phyloP scores from a whole-genome alignment of 2,113 vertebrate species.

The Uropsilus gracilis region DNA sequence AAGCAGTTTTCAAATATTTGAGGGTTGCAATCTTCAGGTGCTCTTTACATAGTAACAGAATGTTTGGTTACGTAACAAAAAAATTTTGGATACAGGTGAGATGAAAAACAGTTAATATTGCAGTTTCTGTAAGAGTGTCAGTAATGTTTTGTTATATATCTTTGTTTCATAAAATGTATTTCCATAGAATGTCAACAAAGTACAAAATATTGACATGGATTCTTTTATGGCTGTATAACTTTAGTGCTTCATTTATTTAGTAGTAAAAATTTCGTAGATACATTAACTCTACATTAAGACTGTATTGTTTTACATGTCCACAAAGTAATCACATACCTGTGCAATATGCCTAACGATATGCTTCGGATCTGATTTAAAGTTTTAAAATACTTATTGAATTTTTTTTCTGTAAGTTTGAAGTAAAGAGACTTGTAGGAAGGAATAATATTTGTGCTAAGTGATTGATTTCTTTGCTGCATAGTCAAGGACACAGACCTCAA shows the following conservation, averaged over 20 bases:
- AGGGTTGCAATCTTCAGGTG: neutral
- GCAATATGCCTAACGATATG: neutral
- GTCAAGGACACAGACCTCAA: neutral
- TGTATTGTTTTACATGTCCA: neutral
- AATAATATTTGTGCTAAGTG: neutral
- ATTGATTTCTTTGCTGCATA: neutral
- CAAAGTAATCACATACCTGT: neutral
- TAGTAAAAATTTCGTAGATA: neutral
- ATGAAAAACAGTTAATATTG: neutral
- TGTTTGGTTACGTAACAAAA: constrained; percentile 13
- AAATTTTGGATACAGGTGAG: neutral
- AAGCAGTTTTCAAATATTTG: neutral
- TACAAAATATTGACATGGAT: neutral
- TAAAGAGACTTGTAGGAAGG: neutral
- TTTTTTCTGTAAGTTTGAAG: constrained; percentile 21
- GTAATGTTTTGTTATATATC: neutral
- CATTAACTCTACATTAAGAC: neutral
- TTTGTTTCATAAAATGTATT: constrained; percentile 29
- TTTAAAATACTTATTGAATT: neutral
- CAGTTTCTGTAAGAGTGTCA: constrained; percentile 16
- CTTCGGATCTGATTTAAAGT: neutral
- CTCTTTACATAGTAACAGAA: constrained; percentile 1
- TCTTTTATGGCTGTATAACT: neutral
- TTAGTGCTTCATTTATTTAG: neutral
- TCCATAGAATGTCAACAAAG: neutral